Evolutionary conservation across 1,140 invertebrate species (phyloP).

Genomic region (Hylaeus anthracinus): DNA sequence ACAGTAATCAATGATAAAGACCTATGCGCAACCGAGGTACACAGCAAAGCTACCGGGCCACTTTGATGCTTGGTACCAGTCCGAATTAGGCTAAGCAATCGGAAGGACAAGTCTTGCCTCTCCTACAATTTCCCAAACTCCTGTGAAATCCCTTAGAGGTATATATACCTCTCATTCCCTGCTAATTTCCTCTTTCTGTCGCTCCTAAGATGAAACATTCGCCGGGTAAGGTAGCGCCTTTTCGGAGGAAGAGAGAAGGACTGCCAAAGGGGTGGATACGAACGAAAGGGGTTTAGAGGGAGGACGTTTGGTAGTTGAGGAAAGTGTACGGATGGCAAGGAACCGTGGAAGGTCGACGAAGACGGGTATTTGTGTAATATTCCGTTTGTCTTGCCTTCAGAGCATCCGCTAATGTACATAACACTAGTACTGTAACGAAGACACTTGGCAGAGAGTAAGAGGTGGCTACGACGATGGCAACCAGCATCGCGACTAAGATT

Average conservation of each 20-base stretch:
- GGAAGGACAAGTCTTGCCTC: slow-evolving; percentile 66
- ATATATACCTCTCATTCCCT: slow-evolving; percentile 59
- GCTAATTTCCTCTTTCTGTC: slow-evolving; percentile 55
- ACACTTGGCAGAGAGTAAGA: slow-evolving; percentile 53
- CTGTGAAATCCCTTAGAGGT: slow-evolving; percentile 72
- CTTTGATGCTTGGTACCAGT: slow-evolving; percentile 73
- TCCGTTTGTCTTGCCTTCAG: slow-evolving; percentile 81
- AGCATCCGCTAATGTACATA: slow-evolving; percentile 81
- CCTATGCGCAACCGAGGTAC: not conserved
- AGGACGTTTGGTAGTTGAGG: slow-evolving; percentile 52
- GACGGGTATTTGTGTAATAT: slow-evolving; percentile 81
- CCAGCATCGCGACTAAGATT: slow-evolving; percentile 77
- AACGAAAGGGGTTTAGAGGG: slow-evolving; percentile 26
- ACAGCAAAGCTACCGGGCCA: slow-evolving; percentile 28
- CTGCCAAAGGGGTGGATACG: slow-evolving; percentile 18
- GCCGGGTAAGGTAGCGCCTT: slow-evolving; percentile 69
- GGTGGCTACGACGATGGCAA: slow-evolving; percentile 53
- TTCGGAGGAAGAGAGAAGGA: slow-evolving; percentile 12
- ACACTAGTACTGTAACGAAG: slow-evolving; percentile 67
- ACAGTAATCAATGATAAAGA: slow-evolving; percentile 21
- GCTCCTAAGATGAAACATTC: slow-evolving; percentile 74
- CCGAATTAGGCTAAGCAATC: slow-evolving; percentile 80
- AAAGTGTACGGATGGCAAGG: slow-evolving; percentile 55
- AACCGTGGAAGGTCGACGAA: slow-evolving; percentile 54
- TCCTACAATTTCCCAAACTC: slow-evolving; percentile 76